Base-by-base conservation (phyloP, 2,888 invertebrate genomes). In the Rotaria sp. region DNA sequence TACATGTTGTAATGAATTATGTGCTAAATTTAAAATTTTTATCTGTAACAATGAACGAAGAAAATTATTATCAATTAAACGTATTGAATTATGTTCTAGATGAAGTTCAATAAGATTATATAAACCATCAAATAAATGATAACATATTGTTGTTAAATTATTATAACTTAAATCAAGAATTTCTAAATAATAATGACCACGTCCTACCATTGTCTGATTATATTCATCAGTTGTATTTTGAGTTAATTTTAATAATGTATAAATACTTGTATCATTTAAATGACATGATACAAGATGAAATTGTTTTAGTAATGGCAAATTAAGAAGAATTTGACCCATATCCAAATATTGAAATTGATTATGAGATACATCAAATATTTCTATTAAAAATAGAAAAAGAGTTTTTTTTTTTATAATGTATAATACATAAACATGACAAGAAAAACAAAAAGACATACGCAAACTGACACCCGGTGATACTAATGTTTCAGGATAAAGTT, bases 61-160 rank as follows among this genome's bases (percentile, higher is more conserved):
- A 45, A 80, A 80, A 80, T 80, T 80, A 45, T 80, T 80, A 80
- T 80, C 80, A 45, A 80, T 26, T 80, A 80, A 80, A 45, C n/a
- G 45, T 45, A 80, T 80, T 15, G 11, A 45, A 80, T 80, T 80
- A 45, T 80, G n/a, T 8, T 80, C 13, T 2, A 80, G 45, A 45
- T 26, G 41, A 45, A 80, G 45, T 45, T 80, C 45, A n/a, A 45
- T 45, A 5, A 80, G n/a, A 45, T 80, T 41, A n/a, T 45, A 45
- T 45, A 80, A 45, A 7, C 45, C 80, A 80, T 80, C 45, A n/a
- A 80, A 80, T 80, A 80, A 80, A 45, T n/a, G 13, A 45, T 80
- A 4, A n/a, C 80, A 80, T 45, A 80, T 45, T 21, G 80, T 41
- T 45, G 80, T 80, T 80, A 80, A n/a, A 80, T 80, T 80, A 80